These are phyloP conservation scores for Limnephilus auricula DNA, from an alignment of 2,888 invertebrate genomes.

Conservation along the genomic window DNA sequence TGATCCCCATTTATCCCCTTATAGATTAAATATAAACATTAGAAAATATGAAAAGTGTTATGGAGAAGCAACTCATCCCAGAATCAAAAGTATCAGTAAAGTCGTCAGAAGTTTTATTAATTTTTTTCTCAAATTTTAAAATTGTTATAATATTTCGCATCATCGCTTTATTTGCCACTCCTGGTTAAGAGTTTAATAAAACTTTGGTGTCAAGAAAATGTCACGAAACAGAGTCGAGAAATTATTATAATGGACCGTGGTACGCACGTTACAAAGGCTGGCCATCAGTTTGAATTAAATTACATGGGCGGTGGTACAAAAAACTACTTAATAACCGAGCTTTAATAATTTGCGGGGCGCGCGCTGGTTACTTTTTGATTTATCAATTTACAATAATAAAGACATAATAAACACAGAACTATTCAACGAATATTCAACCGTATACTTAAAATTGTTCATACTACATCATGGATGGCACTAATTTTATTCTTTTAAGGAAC, in stretches of 20 bases:
- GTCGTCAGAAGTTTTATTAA: too few species aligned
- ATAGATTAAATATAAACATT: too few species aligned
- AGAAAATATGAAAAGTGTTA: too few species aligned
- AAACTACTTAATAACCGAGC: neutral
- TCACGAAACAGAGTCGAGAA: conserved; percentile 35
- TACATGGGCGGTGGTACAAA: neutral
- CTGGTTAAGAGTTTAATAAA: conserved; percentile 51
- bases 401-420: neutral
- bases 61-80: too few species aligned
- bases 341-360: neutral
- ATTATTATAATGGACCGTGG: conserved; percentile 34
- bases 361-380: neutral
- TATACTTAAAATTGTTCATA: too few species aligned
- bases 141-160: neutral
- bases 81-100: too few species aligned
- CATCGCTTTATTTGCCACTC: neutral
- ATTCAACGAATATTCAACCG: neutral
- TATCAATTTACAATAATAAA: neutral
- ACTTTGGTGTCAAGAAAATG: conserved; percentile 38
- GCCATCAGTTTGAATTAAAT: conserved; percentile 1
- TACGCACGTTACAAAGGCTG: neutral
- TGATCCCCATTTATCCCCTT: too few species aligned
- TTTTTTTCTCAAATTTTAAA: too few species aligned
- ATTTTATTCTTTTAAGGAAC: too few species aligned
- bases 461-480: too few species aligned